Evolutionary conservation across 2,113 vertebrate species (phyloP).

Genomic region (Caranx ignobilis): DNA sequence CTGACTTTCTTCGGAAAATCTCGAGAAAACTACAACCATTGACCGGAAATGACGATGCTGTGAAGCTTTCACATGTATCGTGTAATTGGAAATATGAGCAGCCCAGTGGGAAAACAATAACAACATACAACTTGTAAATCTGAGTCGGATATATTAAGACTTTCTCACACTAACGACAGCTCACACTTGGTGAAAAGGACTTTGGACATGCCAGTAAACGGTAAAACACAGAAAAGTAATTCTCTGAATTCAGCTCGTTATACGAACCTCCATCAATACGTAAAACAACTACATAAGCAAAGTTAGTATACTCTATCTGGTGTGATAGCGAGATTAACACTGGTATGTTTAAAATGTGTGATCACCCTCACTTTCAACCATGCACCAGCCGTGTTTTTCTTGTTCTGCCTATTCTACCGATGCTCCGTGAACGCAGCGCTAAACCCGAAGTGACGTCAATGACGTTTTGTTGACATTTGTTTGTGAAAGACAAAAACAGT

Average conservation of each 20-base stretch:
- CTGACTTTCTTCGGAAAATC: fast-evolving
- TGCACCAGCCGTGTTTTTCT: neutral
- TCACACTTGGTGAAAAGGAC: neutral
- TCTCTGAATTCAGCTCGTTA: neutral
- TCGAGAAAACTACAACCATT: slow-evolving; percentile 29
- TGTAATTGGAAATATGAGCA: neutral
- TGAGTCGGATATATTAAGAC: neutral
- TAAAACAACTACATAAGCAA: neutral
- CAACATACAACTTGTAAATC: neutral
- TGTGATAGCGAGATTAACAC: neutral
- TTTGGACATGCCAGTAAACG: neutral
- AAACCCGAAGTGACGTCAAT: slow-evolving; percentile 44
- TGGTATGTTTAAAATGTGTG: neutral
- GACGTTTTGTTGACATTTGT: slow-evolving; percentile 85
- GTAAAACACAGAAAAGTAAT: neutral
- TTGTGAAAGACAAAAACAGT: slow-evolving; percentile 82
- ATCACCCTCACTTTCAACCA: neutral
- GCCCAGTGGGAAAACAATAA: neutral
- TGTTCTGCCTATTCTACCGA: no score
- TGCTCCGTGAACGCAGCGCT: neutral
- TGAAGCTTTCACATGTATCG: neutral
- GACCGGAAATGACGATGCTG: slow-evolving; percentile 61
- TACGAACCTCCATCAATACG: no score
- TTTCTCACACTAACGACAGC: neutral
- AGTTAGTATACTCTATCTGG: neutral